These are phyloP conservation scores for Hucho hucho DNA, from an alignment of 2,113 vertebrate species.

Conservation along the genomic window DNA sequence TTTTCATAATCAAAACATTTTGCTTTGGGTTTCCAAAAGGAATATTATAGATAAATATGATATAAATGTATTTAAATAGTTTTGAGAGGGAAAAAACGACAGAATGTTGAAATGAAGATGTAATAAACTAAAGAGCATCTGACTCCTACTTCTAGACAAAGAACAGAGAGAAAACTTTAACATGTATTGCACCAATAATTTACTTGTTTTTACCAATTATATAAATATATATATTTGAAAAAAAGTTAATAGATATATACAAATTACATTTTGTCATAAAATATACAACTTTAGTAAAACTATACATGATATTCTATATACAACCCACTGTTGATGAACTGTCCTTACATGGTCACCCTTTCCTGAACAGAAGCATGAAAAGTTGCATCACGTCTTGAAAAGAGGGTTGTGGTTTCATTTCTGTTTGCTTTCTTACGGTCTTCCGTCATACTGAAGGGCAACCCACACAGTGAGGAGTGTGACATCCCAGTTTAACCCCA, in stretches of 20 bases:
- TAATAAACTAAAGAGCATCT: conserved; percentile 65
- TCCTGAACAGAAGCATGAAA: conserved; percentile 76
- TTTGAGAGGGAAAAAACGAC: conserved; percentile 69
- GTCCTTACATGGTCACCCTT: conserved; percentile 65
- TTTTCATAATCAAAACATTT: conserved; percentile 74
- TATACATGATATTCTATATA: conserved; percentile 62
- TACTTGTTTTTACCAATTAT: conserved; percentile 76
- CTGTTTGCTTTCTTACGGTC: conserved; percentile 66
- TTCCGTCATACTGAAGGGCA: conserved; percentile 77
- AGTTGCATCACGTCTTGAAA: conserved; percentile 66
- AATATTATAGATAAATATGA: conserved; percentile 72
- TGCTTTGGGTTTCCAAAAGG: conserved; percentile 73
- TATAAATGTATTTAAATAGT: conserved; percentile 75
- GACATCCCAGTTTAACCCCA: conserved; percentile 9
- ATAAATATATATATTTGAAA: conserved; percentile 73
- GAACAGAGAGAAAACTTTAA: conserved; percentile 61
- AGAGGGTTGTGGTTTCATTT: conserved; percentile 52
- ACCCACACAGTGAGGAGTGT: conserved; percentile 68
- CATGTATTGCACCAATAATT: conserved; percentile 74
- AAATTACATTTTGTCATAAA: conserved; percentile 75
- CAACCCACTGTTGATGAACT: conserved; percentile 62
- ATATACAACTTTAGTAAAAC: conserved; percentile 62
- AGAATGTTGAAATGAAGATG: conserved; percentile 63
- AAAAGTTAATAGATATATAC: conserved; percentile 75
- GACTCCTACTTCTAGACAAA: conserved; percentile 74